Conservation (phyloP, 2,888 invertebrate species). For the Cheilosia vernalis region DNA sequence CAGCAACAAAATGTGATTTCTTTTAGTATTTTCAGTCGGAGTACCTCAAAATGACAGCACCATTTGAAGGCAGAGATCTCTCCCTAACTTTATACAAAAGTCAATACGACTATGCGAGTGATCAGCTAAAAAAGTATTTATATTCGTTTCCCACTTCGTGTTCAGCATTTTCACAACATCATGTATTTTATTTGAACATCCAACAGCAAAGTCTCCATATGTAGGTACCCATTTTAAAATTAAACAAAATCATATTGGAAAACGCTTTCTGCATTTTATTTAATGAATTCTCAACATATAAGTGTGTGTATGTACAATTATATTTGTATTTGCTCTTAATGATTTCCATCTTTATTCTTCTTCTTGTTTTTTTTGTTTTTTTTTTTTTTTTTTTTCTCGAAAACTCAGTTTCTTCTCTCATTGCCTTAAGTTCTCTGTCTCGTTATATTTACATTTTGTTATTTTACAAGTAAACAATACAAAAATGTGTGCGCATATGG, state of each 20-base stretch:
- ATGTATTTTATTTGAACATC: not conserved
- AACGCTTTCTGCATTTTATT: constrained; percentile 32
- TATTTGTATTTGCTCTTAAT: constrained; percentile 56
- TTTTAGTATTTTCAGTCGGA: no score
- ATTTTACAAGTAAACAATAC: constrained; percentile 63
- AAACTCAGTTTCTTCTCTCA: constrained; percentile 42
- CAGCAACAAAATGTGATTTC: no score
- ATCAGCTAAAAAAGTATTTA: not conserved
- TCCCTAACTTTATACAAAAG: no score
- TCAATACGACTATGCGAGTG: not conserved
- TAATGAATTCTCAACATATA: constrained; percentile 38
- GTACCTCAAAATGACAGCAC: no score
- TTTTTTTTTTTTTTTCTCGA: not conserved
- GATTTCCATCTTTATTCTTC: constrained; percentile 40
- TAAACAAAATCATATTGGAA: constrained; percentile 30
- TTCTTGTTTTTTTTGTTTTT: not conserved
- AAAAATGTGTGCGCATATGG: constrained; percentile 50
- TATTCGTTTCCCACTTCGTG: not conserved
- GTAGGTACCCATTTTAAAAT: constrained; percentile 21
- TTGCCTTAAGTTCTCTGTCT: constrained; percentile 45
- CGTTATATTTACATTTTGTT: constrained; percentile 60
- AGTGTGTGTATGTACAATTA: constrained; percentile 3
- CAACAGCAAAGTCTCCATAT: not conserved
- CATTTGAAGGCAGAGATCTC: no score
- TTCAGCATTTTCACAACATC: not conserved